These are phyloP conservation scores for Cheilosia urbana DNA, from an alignment of 2,888 invertebrate genomes.

Conservation along the genomic window DNA sequence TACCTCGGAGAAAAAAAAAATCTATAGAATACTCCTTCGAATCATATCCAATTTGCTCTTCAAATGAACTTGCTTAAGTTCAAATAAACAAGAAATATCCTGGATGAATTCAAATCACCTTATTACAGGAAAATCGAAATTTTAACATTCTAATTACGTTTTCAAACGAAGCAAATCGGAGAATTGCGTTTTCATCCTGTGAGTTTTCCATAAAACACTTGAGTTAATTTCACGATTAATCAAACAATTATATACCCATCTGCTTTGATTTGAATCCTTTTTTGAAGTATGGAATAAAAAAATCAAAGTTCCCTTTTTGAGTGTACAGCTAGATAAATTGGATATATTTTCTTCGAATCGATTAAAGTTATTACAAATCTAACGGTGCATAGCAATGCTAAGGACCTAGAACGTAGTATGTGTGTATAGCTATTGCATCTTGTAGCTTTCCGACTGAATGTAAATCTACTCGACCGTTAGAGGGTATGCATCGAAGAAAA, in stretches of 20 bases:
- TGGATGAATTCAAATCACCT: no score
- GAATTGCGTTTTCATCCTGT: background rate
- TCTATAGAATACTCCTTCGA: no score
- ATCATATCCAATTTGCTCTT: no score
- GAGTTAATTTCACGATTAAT: slow-evolving; percentile 54
- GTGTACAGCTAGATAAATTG: slow-evolving; percentile 22
- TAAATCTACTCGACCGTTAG: slow-evolving; percentile 62
- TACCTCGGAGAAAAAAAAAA: no score
- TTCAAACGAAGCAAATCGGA: background rate
- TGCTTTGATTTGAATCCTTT: slow-evolving; percentile 54
- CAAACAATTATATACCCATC: slow-evolving; percentile 39
- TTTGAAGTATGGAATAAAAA: slow-evolving; percentile 38
- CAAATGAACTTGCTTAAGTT: no score
- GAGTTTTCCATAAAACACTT: slow-evolving; percentile 9
- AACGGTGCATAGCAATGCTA: slow-evolving; percentile 58
- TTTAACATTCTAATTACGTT: background rate
- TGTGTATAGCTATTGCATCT: slow-evolving; percentile 26
- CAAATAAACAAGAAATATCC: no score
- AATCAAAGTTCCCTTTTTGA: slow-evolving; percentile 48
- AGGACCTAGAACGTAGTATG: slow-evolving; percentile 12
- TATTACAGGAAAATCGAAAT: no score
- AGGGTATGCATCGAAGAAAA: slow-evolving; percentile 69
- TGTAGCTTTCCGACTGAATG: slow-evolving; percentile 38
- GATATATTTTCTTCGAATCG: slow-evolving; percentile 38
- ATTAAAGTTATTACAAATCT: slow-evolving; percentile 68